A percentile compares a stretch with the other conserved stretches of the same genome.
These are phyloP conservation scores for Hartigia nigra DNA, from an alignment of 2,888 invertebrate species.

Conservation along the genomic window DNA sequence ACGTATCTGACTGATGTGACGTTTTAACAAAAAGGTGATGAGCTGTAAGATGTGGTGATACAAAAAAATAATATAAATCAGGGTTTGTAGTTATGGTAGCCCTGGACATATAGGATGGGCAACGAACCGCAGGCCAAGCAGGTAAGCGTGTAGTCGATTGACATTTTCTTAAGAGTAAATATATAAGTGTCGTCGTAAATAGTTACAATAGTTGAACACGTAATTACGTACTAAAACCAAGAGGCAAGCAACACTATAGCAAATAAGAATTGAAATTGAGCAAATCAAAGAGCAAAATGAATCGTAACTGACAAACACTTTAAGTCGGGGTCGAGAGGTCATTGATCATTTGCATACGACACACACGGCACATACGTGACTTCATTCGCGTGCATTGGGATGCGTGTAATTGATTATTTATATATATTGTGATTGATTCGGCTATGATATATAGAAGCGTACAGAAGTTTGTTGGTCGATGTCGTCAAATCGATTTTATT, in stretches of 20 bases:
- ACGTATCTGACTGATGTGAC: slow-evolving; percentile 1
- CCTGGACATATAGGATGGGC: slow-evolving; percentile 26
- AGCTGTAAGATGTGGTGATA: background rate
- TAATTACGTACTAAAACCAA: slow-evolving; percentile 16
- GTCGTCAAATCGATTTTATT: background rate
- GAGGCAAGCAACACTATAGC: slow-evolving; percentile 48
- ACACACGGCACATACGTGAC: background rate
- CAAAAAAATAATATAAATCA: background rate
- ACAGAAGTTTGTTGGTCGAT: background rate
- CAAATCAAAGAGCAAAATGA: slow-evolving; percentile 49
- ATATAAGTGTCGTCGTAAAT: slow-evolving; percentile 20
- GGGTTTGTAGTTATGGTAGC: slow-evolving; percentile 20
- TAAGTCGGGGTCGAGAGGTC: background rate
- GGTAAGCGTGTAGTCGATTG: slow-evolving; percentile 55
- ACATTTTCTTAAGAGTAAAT: slow-evolving; percentile 29
- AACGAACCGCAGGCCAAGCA: slow-evolving; percentile 58
- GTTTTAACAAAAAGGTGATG: slow-evolving; percentile 25
- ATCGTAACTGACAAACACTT: background rate
- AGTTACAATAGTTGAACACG: slow-evolving; percentile 7
- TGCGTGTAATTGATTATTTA: background rate
- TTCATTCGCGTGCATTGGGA: background rate
- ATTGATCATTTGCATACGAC: background rate
- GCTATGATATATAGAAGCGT: background rate
- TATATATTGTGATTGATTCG: background rate
- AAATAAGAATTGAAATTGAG: slow-evolving; percentile 49